A percentile compares a stretch with the other conserved stretches of the same genome.
phyloP scores from a whole-genome alignment of 1,140 invertebrate species.

The Macrobrachium rosenbergii region DNA sequence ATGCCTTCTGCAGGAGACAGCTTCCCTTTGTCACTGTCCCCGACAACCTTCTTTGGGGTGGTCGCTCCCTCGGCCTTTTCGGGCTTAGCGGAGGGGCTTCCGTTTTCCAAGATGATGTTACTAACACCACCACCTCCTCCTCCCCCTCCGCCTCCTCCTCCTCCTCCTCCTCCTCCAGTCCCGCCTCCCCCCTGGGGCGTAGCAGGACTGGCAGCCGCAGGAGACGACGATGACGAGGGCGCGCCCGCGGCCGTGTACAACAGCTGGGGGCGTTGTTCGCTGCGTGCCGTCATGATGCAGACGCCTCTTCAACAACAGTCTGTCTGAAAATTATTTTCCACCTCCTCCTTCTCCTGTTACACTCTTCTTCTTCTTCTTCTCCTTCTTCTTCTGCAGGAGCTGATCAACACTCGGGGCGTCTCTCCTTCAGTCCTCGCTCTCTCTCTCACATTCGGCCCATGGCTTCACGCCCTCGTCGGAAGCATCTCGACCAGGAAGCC shows the following conservation, averaged over 20 bases:
- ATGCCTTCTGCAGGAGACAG: background rate
- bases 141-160: background rate
- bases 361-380: too few species aligned
- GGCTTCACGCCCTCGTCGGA: too few species aligned
- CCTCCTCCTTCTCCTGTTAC: background rate
- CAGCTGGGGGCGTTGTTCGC: conserved; percentile 47
- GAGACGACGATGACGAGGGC: background rate
- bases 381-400: too few species aligned
- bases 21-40: background rate
- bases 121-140: background rate
- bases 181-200: background rate
- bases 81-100: background rate
- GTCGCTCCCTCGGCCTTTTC: background rate
- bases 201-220: background rate
- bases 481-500: too few species aligned
- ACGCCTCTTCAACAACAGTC: background rate
- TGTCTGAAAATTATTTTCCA: too few species aligned
- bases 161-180: background rate
- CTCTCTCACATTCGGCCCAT: too few species aligned
- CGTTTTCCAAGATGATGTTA: too few species aligned
- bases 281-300: conserved; percentile 37
- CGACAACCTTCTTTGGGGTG: background rate
- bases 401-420: too few species aligned
- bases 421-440: too few species aligned
- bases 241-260: conserved; percentile 18